Conservation (phyloP, 2,888 invertebrate species). For the Chaitophorus viminalis region DNA sequence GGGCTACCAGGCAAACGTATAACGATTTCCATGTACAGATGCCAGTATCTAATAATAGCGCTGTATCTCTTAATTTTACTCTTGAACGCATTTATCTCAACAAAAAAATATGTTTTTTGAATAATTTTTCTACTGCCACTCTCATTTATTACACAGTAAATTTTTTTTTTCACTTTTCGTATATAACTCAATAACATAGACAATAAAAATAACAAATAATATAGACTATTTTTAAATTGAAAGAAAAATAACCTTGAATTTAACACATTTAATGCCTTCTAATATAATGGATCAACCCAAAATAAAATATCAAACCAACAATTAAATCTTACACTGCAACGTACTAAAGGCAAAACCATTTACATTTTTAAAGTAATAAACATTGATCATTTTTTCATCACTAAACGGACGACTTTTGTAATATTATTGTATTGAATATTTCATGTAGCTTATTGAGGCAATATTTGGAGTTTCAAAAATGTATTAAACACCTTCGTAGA, state of each 20-base stretch:
- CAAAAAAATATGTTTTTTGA: too few species aligned
- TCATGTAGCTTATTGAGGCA: neutral
- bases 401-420: slow-evolving; percentile 3
- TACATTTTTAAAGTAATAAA: neutral
- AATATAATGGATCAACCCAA: neutral
- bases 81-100: too few species aligned
- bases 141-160: neutral
- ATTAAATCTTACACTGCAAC: neutral
- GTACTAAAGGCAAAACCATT: neutral
- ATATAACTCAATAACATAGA: neutral
- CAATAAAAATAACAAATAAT: too few species aligned
- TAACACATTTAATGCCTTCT: neutral
- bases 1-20: too few species aligned
- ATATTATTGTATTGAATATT: slow-evolving; percentile 29
- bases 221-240: neutral
- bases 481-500: neutral
- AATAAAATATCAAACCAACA: neutral
- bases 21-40: too few species aligned
- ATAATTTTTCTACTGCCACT: neutral
- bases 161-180: neutral
- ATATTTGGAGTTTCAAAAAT: neutral
- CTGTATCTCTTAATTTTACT: too few species aligned
- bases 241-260: neutral
- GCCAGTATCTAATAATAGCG: too few species aligned
- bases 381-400: neutral